A percentile compares a stretch with the other conserved stretches of the same genome.
Evolutionary conservation across 53 echinoderm and acorn worm genomes (phyloP).

Genomic region (Apostichopus leukothele): DNA sequence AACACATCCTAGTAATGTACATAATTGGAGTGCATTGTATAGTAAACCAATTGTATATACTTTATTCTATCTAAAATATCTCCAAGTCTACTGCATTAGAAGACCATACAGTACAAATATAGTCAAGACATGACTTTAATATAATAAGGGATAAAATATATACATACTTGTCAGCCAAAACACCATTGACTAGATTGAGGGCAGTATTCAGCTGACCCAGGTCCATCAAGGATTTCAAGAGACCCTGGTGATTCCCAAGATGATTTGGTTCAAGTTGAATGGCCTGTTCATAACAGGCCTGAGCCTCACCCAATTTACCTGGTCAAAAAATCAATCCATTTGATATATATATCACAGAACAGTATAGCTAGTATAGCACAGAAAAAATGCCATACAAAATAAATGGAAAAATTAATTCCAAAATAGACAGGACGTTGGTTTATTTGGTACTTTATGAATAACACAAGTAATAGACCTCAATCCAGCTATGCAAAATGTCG

Average conservation of each 20-base stretch:
- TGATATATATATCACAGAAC: neutral
- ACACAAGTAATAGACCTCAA: neutral
- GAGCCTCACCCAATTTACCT: slow-evolving; percentile 90
- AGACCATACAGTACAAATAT: too few relatives aligned
- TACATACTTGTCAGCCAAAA: slow-evolving; percentile 73
- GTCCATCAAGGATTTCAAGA: slow-evolving; percentile 79
- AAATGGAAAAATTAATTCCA: too few relatives aligned
- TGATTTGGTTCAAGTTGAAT: slow-evolving; percentile 82
- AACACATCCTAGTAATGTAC: too few relatives aligned
- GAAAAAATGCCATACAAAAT: too few relatives aligned
- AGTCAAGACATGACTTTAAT: too few relatives aligned
- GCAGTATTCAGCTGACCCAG: slow-evolving; percentile 90
- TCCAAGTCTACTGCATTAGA: too few relatives aligned
- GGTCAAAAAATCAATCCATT: neutral
- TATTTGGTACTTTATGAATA: neutral
- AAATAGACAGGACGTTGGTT: neutral
- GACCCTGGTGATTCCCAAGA: slow-evolving; percentile 74
- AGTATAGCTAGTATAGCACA: neutral
- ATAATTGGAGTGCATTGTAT: too few relatives aligned
- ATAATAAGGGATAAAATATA: too few relatives aligned
- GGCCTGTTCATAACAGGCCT: slow-evolving; percentile 92
- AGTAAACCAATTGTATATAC: too few relatives aligned
- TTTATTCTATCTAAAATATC: too few relatives aligned
- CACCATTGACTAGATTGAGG: slow-evolving; percentile 84
- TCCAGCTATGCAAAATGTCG: too few relatives aligned